Conservation (phyloP, 1,140 invertebrate species). For the Doryteuthis pealeii region DNA sequence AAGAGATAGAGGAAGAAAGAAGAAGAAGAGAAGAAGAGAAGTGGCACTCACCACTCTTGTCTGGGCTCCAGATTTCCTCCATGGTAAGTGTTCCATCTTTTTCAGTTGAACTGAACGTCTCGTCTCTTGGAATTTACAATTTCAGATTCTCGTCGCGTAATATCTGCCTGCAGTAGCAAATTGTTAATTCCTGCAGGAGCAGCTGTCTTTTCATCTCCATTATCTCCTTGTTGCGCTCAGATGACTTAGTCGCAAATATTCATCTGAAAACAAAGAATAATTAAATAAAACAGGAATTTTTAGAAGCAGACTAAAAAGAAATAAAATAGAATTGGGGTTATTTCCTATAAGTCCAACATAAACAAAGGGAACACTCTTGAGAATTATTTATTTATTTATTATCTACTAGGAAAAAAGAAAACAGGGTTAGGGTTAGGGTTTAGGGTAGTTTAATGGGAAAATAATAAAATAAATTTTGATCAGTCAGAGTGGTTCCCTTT, state of each 20-base stretch:
- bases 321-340: too few relatives aligned
- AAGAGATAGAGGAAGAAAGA: constrained; percentile 2
- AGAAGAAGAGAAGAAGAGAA: constrained; percentile 10
- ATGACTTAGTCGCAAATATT: constrained; percentile 51
- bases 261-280: constrained; percentile 39
- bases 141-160: constrained; percentile 52
- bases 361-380: too few relatives aligned
- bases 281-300: too few relatives aligned
- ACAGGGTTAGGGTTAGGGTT: too few relatives aligned
- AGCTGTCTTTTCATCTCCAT: constrained; percentile 55
- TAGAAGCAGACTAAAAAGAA: too few relatives aligned
- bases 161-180: constrained; percentile 54
- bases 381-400: too few relatives aligned
- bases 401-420: too few relatives aligned
- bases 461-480: too few relatives aligned
- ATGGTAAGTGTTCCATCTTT: constrained; percentile 53
- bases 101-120: constrained; percentile 34
- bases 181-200: constrained; percentile 57
- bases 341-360: too few relatives aligned
- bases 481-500: too few relatives aligned
- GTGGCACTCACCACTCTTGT: constrained; percentile 2
- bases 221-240: constrained; percentile 55
- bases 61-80: constrained; percentile 16
- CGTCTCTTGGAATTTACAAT: constrained; percentile 46
- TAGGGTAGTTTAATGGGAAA: too few relatives aligned